phyloP scores from a whole-genome alignment of 2,888 invertebrate species.

The Ecliptopera silaceata region DNA sequence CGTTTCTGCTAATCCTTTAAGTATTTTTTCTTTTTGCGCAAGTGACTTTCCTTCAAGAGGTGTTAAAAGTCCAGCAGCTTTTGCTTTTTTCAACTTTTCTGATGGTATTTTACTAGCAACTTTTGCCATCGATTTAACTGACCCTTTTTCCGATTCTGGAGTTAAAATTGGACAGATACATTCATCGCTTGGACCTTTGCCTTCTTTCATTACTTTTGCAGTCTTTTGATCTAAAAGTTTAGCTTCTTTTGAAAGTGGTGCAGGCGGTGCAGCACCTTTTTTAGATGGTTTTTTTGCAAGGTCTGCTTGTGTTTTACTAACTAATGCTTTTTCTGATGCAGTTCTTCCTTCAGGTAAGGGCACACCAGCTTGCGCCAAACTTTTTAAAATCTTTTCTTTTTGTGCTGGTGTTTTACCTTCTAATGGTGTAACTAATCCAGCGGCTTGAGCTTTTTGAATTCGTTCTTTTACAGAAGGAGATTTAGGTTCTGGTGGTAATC shows the following conservation, averaged over 20 bases:
- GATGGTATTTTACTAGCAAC: conserved; percentile 37
- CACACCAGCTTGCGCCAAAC: conserved; percentile 37
- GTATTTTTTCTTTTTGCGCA: conserved; percentile 45
- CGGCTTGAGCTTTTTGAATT: conserved; percentile 37
- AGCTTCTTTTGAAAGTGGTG: conserved; percentile 37
- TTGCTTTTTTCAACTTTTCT: conserved; percentile 37
- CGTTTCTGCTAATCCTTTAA: conserved; percentile 36
- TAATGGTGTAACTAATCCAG: conserved; percentile 36
- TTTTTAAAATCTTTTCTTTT: conserved; percentile 40
- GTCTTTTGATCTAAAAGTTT: conserved; percentile 32
- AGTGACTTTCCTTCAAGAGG: conserved; percentile 39
- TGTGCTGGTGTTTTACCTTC: conserved; percentile 36
- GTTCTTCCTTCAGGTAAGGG: conserved; percentile 40
- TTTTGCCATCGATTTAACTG: conserved; percentile 33
- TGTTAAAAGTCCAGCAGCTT: conserved; percentile 39
- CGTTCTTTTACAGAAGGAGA: conserved; percentile 35
- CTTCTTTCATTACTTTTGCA: conserved; percentile 45
- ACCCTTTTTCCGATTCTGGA: conserved; percentile 38
- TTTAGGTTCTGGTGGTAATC: conserved; percentile 46
- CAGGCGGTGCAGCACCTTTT: conserved; percentile 38
- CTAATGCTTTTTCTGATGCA: conserved; percentile 37
- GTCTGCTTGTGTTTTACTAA: conserved; percentile 9
- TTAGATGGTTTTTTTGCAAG: conserved; percentile 1
- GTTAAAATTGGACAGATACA: conserved; percentile 47
- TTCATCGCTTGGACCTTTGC: conserved; percentile 49